Evolutionary conservation across 2,113 vertebrate genomes (phyloP).

Genomic region (Casuarius casuarius): DNA sequence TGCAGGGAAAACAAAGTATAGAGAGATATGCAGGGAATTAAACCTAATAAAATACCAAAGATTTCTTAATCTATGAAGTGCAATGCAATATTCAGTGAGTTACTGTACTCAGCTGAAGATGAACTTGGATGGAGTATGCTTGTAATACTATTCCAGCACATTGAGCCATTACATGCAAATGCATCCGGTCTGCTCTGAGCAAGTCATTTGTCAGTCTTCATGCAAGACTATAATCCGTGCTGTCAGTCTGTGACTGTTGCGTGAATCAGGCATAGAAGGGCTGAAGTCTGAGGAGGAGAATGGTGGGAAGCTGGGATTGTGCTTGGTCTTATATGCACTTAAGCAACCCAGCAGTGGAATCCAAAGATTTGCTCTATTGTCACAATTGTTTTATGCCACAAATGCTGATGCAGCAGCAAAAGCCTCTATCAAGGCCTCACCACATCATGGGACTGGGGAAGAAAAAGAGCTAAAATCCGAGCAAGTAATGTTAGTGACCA

Average conservation of each 20-base stretch:
- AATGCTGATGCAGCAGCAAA: slow-evolving; percentile 67
- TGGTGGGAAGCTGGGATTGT: background rate
- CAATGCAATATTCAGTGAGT: slow-evolving; percentile 35
- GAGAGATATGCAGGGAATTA: background rate
- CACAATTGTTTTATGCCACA: slow-evolving; percentile 13
- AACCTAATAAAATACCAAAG: slow-evolving; percentile 9
- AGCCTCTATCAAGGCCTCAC: slow-evolving; percentile 21
- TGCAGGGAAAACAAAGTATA: background rate
- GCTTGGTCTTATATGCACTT: background rate
- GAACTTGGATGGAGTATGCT: background rate
- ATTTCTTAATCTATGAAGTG: slow-evolving; percentile 28
- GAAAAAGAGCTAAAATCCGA: background rate
- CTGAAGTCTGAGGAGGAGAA: background rate
- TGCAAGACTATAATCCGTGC: background rate
- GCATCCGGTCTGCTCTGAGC: background rate
- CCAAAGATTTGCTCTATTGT: slow-evolving; percentile 23
- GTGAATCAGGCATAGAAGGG: background rate
- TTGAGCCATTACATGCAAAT: background rate
- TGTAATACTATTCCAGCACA: background rate
- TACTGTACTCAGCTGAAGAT: background rate
- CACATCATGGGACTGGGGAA: slow-evolving; percentile 42
- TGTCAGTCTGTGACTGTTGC: background rate
- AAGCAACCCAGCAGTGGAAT: slow-evolving; percentile 9
- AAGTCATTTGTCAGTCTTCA: background rate
- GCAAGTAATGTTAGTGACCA: slow-evolving; percentile 24